Evolutionary conservation across 2,113 vertebrate genomes (phyloP).

Genomic region (Sakesphorus luctuosus): DNA sequence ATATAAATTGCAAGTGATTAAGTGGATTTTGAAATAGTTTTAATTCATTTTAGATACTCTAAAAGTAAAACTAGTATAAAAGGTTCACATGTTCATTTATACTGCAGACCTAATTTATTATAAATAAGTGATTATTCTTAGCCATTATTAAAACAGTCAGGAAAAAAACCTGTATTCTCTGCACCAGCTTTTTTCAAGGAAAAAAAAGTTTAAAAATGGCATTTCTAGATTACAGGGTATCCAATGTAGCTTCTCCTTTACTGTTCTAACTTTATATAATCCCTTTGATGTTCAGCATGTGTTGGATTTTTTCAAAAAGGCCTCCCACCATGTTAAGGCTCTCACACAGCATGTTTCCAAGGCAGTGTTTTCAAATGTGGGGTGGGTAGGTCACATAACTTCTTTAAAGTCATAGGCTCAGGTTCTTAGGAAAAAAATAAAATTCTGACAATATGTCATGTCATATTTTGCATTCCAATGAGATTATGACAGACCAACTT

Average conservation of each 20-base stretch:
- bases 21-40: conserved; percentile 43
- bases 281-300: neutral
- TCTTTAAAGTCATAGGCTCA: neutral
- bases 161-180: neutral
- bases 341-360: conserved; percentile 25
- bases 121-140: conserved; percentile 44
- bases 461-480: neutral
- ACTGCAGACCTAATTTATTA: conserved; percentile 67
- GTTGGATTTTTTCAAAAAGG: neutral
- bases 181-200: conserved; percentile 37
- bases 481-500: neutral
- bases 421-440: neutral
- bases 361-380: conserved; percentile 25
- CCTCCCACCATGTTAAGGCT: neutral
- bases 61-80: conserved; percentile 32
- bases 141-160: conserved; percentile 51
- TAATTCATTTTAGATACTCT: conserved; percentile 49
- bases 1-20: conserved; percentile 49
- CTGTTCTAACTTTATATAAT: neutral
- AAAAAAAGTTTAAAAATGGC: neutral
- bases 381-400: neutral
- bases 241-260: neutral
- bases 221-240: neutral
- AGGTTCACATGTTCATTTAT: conserved; percentile 43
- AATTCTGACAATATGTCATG: neutral